Conservation (phyloP, 2,113 vertebrate genomes). For the Pteruthius melanotis region DNA sequence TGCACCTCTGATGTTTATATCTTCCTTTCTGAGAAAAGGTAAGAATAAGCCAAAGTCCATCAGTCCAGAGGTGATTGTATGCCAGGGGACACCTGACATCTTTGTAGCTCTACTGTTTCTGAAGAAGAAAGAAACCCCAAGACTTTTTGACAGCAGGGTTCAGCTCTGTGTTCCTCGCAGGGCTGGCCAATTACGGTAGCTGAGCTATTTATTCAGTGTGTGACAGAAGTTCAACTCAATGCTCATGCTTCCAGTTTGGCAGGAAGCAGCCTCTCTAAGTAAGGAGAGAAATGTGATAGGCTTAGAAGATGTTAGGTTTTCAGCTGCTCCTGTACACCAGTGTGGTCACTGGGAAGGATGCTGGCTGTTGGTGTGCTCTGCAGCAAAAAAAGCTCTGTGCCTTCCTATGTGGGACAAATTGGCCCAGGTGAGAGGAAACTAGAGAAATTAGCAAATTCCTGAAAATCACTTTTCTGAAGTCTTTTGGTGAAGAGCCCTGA, state of each 20-base stretch:
- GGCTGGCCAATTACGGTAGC: background rate
- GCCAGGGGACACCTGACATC: background rate
- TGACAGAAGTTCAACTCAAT: background rate
- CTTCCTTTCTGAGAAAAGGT: background rate
- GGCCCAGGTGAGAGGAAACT: background rate
- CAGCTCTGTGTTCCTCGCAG: background rate
- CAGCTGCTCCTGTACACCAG: background rate
- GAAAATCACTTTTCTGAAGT: background rate
- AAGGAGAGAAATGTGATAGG: background rate
- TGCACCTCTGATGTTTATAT: background rate
- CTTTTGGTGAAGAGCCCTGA: background rate
- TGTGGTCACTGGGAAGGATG: background rate
- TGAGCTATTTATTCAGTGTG: background rate
- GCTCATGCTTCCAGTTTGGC: background rate
- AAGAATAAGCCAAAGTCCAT: background rate
- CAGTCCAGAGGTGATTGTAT: background rate
- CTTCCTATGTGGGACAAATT: background rate
- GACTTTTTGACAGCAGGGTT: background rate
- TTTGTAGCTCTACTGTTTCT: background rate
- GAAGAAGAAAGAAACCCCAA: background rate
- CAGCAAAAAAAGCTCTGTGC: background rate
- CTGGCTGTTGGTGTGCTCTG: background rate
- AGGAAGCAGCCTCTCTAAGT: background rate
- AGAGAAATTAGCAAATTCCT: background rate
- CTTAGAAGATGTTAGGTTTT: background rate